phyloP scores from a whole-genome alignment of 2,888 invertebrate genomes.

The Zygaena filipendulae region DNA sequence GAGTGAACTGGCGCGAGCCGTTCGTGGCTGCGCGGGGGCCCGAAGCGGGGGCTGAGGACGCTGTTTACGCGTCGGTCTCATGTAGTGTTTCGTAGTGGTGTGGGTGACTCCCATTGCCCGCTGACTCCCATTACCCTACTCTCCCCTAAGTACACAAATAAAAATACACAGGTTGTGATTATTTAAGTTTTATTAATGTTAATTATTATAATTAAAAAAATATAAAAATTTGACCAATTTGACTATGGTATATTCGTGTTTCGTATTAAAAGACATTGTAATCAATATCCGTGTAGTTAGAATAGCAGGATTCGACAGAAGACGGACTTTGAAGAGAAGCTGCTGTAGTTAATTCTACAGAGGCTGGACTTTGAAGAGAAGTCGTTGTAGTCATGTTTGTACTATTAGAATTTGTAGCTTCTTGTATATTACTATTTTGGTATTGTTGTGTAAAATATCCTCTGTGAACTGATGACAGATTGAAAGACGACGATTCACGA shows the following conservation, averaged over 20 bases:
- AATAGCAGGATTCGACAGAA: constrained; percentile 19
- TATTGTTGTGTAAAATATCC: constrained; percentile 17
- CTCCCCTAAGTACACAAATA: constrained; percentile 20
- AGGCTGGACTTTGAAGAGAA: constrained; percentile 17
- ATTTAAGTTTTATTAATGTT: too few relatives aligned
- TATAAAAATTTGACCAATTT: constrained; percentile 13
- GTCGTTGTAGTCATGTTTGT: constrained; percentile 19
- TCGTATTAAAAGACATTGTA: too few relatives aligned
- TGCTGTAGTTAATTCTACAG: constrained; percentile 17
- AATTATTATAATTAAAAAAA: constrained; percentile 17
- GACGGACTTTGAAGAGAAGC: constrained; percentile 18
- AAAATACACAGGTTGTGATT: constrained; percentile 14
- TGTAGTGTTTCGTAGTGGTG: constrained; percentile 16
- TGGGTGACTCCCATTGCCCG: constrained; percentile 16
- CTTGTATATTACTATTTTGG: constrained; percentile 17
- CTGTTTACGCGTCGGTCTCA: constrained; percentile 15
- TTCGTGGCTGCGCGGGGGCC: constrained; percentile 16
- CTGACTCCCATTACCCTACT: constrained; percentile 22
- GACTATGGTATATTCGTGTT: constrained; percentile 14
- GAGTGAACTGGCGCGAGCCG: constrained; percentile 17
- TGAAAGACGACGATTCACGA: constrained; percentile 15
- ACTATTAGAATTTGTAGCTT: constrained; percentile 17
- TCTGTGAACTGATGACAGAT: constrained; percentile 17
- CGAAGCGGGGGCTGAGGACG: constrained; percentile 11
- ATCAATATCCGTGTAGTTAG: constrained; percentile 14